These are phyloP conservation scores for Galeopterus variegatus DNA, from an alignment of 2,113 vertebrate species.

Conservation along the genomic window DNA sequence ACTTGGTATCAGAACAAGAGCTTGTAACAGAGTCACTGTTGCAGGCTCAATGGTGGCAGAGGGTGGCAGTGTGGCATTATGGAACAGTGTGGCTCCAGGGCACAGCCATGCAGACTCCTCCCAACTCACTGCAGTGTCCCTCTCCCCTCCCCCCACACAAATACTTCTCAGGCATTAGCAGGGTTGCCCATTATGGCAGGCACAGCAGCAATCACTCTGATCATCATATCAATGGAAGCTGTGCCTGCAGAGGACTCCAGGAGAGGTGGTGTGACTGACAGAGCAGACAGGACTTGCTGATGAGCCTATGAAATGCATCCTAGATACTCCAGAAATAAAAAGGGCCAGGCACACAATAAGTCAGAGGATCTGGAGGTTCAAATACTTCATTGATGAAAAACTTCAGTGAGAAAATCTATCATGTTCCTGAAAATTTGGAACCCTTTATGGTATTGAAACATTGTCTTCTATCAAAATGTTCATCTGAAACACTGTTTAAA, in stretches of 20 bases:
- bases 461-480: background rate
- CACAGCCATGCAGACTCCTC: background rate
- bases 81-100: background rate
- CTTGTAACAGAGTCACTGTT: background rate
- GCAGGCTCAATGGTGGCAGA: background rate
- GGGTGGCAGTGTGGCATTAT: background rate
- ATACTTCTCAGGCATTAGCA: background rate
- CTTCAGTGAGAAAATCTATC: background rate
- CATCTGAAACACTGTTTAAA: conserved; percentile 28
- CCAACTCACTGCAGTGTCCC: background rate
- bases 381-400: background rate
- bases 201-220: background rate
- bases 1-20: background rate
- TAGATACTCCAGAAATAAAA: background rate
- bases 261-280: background rate
- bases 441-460: background rate
- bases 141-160: rapidly evolving
- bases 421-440: background rate
- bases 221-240: background rate
- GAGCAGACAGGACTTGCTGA: background rate
- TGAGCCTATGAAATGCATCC: background rate
- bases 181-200: background rate
- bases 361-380: background rate
- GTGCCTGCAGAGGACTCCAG: background rate
- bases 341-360: background rate